Percentiles rank a stretch among this genome's conserved stretches.
phyloP scores from a whole-genome alignment of 2,797 vertebrate species.

The Alca torda region DNA sequence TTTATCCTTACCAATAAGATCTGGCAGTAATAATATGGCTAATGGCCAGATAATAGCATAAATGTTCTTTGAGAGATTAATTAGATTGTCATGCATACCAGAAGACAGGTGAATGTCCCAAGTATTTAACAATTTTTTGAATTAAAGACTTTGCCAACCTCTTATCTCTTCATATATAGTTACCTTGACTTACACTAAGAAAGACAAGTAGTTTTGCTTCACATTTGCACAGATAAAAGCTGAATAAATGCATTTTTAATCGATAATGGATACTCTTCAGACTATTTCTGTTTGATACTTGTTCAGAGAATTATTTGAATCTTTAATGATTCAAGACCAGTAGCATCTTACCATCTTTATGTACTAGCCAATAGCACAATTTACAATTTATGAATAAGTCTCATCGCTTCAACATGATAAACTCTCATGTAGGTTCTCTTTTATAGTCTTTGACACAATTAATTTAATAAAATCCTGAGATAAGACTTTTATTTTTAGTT shows the following conservation, averaged over 20 bases:
- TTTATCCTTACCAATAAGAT: background rate
- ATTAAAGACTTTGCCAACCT: background rate
- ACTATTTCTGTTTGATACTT: background rate
- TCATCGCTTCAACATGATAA: background rate
- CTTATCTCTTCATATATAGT: background rate
- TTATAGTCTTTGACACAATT: background rate
- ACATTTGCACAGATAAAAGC: background rate
- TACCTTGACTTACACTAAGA: background rate
- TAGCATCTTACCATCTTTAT: background rate
- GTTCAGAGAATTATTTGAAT: background rate
- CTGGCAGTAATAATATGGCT: background rate
- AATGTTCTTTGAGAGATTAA: conserved; percentile 34
- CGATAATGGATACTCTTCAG: background rate
- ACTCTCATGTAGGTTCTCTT: background rate
- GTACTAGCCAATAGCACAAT: background rate
- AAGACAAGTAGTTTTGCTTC: background rate
- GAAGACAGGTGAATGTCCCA: background rate
- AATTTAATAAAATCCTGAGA: background rate
- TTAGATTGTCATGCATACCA: background rate
- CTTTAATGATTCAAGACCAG: background rate
- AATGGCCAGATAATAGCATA: conserved; percentile 19
- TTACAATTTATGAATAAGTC: background rate
- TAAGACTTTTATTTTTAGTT: background rate
- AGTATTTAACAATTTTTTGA: background rate
- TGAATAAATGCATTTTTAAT: background rate